Conservation (phyloP, 2,888 invertebrate species). For the Tachina grossa region DNA sequence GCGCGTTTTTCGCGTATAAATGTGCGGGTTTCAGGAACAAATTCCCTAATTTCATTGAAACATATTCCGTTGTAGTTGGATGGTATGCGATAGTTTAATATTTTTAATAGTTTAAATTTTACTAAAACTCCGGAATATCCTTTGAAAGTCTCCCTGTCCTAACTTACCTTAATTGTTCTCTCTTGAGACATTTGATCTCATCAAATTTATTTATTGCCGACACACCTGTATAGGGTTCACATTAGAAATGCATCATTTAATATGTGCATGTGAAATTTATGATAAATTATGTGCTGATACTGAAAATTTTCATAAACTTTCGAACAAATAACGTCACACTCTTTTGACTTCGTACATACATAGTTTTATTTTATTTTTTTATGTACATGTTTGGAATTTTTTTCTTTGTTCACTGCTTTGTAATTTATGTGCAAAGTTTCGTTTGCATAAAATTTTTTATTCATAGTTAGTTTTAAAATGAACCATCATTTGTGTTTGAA, state of each 20-base stretch:
- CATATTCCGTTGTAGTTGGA: no score
- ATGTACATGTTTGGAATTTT: background rate
- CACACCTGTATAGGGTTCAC: slow-evolving; percentile 43
- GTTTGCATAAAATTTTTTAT: slow-evolving; percentile 37
- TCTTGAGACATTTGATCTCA: slow-evolving; percentile 2
- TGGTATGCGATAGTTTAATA: no score
- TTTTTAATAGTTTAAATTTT: no score
- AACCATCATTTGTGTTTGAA: slow-evolving; percentile 61
- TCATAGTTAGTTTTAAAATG: slow-evolving; percentile 25
- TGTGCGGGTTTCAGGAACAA: no score
- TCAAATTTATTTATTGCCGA: slow-evolving; percentile 49
- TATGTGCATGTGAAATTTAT: slow-evolving; percentile 59
- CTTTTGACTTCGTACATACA: slow-evolving; percentile 2
- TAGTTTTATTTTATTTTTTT: background rate
- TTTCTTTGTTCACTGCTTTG: slow-evolving; percentile 40
- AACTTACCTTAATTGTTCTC: background rate
- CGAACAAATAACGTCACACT: slow-evolving; percentile 33
- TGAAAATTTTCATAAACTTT: slow-evolving; percentile 66
- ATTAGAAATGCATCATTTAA: slow-evolving; percentile 34
- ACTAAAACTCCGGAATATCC: no score
- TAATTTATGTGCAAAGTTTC: slow-evolving; percentile 70
- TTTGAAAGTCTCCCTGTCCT: background rate
- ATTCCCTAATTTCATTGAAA: no score
- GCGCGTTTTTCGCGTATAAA: no score
- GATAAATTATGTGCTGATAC: slow-evolving; percentile 72